Conservation (phyloP, 35 echinoderm and acorn worm genomes). For the Acanthaster planci region DNA sequence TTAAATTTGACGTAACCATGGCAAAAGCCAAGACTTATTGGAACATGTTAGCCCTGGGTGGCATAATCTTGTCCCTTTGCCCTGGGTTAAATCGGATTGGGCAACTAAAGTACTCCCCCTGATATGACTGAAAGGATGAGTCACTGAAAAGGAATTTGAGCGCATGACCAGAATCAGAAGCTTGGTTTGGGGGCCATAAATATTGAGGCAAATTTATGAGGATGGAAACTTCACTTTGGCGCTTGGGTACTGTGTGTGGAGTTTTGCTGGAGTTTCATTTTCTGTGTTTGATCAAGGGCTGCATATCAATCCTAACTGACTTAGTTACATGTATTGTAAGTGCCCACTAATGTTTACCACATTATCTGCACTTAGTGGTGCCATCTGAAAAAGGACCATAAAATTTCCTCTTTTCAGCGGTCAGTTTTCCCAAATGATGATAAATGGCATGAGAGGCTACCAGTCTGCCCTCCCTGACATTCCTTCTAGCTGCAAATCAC, state of each 20-base stretch:
- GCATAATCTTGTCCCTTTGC: neutral
- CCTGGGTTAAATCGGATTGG: neutral
- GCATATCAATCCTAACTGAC: too few species aligned
- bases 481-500: slow-evolving; percentile 10
- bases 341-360: neutral
- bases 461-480: neutral
- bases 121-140: neutral
- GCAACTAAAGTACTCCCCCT: neutral
- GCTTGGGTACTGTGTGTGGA: neutral
- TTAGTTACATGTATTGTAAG: neutral
- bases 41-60: neutral
- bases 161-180: neutral
- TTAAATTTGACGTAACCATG: neutral
- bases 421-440: neutral
- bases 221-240: neutral
- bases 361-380: neutral
- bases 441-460: neutral
- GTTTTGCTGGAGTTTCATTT: neutral
- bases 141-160: neutral
- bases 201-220: slow-evolving; percentile 3
- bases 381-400: neutral
- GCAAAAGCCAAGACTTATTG: neutral
- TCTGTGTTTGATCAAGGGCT: neutral
- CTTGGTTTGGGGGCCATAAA: neutral
- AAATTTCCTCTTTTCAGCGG: neutral